Base-by-base conservation (phyloP, 2,888 invertebrate species). In the Morpho achilles region DNA sequence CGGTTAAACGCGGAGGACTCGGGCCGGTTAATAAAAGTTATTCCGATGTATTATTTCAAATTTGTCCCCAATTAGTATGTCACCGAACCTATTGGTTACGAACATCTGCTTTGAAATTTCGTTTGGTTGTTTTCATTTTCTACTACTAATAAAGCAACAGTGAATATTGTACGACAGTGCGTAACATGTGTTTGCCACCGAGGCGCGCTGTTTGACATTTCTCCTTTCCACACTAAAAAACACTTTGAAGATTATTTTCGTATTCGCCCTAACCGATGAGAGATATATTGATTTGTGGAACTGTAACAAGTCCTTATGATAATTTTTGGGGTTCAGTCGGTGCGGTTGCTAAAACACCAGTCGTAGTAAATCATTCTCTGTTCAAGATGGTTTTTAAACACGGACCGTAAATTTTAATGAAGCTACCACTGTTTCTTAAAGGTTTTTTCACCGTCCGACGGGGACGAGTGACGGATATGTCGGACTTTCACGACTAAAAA, bases 171-270 rank as follows among this genome's bases (percentile, higher is more conserved):
- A 82, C 79, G 79, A 87, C 88, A 87, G 86, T 88, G 82, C 85
- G 85, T 79, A 84, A 89, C 89, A 89, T 75, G 77, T 89, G 89
- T 89, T 87, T 76, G 85, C 82, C 76, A 77, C 84, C 80, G 81
- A 76, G 81, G 75, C 76, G 77, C 76, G 77, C 77, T 80, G 81
- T 74, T 80, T 76, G 82, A 86, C 84, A 87, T 86, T 87, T 85
- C 86, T 86, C 81, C 83, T 78, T 80, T 84, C 80, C 73, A 78
- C 76, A 82, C 78, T 86, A 86, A 87, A 87, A 87, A 87, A 87
- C 80, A 82, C 88, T 88, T 89, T 88, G 88, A 88, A 82, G 87
- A 82, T 87, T 88, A 89, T 89, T 89, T 88, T 87, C 82, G 88
- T 88, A 82, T 86, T 85, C 80, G 83, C 82, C 75, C 66, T 75